A percentile compares a stretch with the other conserved stretches of the same genome.
Evolutionary conservation across 1,140 invertebrate species (phyloP).

Genomic region (Parapsyche elsis): DNA sequence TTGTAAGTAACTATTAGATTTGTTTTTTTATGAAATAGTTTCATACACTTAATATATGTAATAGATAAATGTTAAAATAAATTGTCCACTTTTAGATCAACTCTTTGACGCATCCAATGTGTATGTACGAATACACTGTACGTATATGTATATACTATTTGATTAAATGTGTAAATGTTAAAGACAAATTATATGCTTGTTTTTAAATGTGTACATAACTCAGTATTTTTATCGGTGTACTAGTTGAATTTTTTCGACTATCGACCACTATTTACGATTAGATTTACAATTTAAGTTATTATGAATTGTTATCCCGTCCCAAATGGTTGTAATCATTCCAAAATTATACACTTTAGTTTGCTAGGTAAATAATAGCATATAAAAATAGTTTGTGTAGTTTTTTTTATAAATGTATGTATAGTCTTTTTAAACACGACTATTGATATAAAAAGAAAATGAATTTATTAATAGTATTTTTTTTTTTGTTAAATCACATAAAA

Average conservation of each 20-base stretch:
- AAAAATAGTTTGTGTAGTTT: too few species aligned
- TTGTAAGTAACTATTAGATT: too few species aligned
- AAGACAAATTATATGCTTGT: background rate
- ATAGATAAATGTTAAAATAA: too few species aligned
- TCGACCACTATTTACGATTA: background rate
- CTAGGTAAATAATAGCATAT: background rate
- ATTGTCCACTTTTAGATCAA: too few species aligned
- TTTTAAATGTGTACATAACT: background rate
- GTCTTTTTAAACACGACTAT: background rate
- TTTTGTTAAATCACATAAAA: background rate
- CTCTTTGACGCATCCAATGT: too few species aligned
- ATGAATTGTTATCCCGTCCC: background rate
- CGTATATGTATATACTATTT: too few species aligned
- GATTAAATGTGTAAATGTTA: too few species aligned
- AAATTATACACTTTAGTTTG: background rate
- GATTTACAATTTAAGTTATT: background rate
- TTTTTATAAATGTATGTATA: background rate
- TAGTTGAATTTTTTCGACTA: background rate
- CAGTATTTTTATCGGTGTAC: background rate
- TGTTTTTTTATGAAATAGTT: too few species aligned
- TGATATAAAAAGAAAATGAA: background rate
- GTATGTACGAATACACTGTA: too few species aligned
- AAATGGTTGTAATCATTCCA: background rate
- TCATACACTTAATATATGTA: too few species aligned
- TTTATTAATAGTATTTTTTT: background rate